phyloP scores from a whole-genome alignment of 2,797 vertebrate species.

The Sylvilagus floridanus region DNA sequence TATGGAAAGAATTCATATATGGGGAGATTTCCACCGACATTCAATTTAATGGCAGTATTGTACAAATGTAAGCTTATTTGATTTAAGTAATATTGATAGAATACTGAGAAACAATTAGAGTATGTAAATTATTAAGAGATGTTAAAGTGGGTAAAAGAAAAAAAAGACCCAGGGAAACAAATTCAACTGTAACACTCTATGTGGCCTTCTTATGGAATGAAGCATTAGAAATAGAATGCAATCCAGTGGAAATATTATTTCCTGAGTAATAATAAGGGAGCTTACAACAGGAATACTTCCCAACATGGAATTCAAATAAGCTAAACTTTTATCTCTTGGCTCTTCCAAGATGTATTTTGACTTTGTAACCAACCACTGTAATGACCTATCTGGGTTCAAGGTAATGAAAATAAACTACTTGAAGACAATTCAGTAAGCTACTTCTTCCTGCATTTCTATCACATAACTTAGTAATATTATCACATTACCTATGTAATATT shows the following conservation, averaged over 20 bases:
- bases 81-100: conserved; percentile 1
- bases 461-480: conserved; percentile 32
- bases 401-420: conserved; percentile 33
- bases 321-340: neutral
- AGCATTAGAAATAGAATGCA: conserved; percentile 26
- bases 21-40: neutral
- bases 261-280: neutral
- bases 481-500: neutral
- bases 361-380: neutral
- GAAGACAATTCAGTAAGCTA: conserved; percentile 32
- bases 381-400: neutral
- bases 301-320: conserved; percentile 1
- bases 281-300: neutral
- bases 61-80: conserved; percentile 55
- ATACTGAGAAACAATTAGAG: neutral
- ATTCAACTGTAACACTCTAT: neutral
- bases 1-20: conserved; percentile 29
- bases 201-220: neutral
- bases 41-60: neutral
- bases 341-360: neutral
- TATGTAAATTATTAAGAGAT: conserved; percentile 40
- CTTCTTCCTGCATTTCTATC: neutral
- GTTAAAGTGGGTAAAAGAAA: neutral
- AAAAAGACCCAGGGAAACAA: conserved; percentile 25
- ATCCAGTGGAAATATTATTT: neutral